Evolutionary conservation across 2,888 invertebrate genomes (phyloP), one percentile per base, ranked within the genome.

Genomic region (Hypomecis atomaria): DNA sequence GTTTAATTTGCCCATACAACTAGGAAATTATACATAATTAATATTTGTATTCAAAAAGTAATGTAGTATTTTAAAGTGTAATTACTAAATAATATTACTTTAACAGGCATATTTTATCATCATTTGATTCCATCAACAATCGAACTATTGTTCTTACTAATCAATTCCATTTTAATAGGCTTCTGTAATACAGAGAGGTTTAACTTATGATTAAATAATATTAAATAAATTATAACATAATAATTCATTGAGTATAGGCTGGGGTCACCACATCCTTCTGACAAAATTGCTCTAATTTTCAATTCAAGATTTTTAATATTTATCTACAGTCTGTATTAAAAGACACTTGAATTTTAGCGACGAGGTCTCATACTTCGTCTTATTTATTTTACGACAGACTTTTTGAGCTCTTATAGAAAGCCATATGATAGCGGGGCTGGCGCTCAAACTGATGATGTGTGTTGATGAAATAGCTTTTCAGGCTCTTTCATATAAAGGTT

Each of bases 121-220:
- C n/a, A 42, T 56, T 56, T 52, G 10, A 59, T 10, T 50, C 54
- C 42, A 38, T 59, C 48, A 48, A 59, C 44, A 44, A 43, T 52
- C 45, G 47, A 49, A 66, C 59, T 63, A 61, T 67, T 54, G 59
- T 33, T 62, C 65, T 60, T 56, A 65, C 82, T 85, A 86, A 77
- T 87, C 86, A 87, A 87, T 87, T 87, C 86, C 86, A 74, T 81
- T 77, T 75, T 47, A 37, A 58, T 53, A 62, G 53, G 66, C 55
- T 52, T 70, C 62, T 65, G 63, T 63, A 64, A 63, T 62, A 66
- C 61, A 66, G 57, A 70, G 45, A n/a, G 40, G 33, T 48, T 54
- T 10, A 59, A 63, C 49, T 49, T 63, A 63, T 59, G 13, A 47
- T 47, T 55, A 63, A 63, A 64, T 59, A 49, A 64, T 64, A 33